Conservation (phyloP, 2,113 vertebrate species). For the Entomyzon cyanotis region DNA sequence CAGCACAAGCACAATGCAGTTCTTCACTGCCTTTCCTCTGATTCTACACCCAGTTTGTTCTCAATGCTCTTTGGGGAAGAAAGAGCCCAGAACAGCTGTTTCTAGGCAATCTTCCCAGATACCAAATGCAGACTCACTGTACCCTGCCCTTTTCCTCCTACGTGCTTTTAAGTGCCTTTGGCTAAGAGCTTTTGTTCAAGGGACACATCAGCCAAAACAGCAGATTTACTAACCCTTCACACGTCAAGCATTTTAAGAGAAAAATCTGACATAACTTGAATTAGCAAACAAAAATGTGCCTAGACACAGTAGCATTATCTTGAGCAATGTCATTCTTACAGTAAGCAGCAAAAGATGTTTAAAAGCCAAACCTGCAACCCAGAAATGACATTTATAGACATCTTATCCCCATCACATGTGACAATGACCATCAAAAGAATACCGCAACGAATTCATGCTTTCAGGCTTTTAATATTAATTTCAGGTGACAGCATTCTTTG, state of each 20-base stretch:
- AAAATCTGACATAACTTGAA: neutral
- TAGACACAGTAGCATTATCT: neutral
- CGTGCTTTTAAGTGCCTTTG: neutral
- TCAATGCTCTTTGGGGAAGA: neutral
- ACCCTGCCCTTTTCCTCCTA: neutral
- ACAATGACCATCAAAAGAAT: neutral
- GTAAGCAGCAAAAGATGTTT: neutral
- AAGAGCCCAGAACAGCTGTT: neutral
- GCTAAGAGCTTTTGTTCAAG: neutral
- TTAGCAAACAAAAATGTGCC: neutral
- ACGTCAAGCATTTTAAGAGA: neutral
- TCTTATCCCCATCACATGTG: neutral
- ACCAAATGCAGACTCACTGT: neutral
- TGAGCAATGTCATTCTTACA: neutral
- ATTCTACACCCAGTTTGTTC: neutral
- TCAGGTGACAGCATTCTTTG: neutral
- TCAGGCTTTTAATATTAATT: neutral
- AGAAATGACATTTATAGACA: neutral
- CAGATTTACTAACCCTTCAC: neutral
- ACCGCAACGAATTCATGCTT: neutral
- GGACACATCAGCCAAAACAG: neutral
- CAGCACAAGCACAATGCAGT: neutral
- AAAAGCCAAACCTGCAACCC: neutral
- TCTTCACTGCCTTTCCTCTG: neutral
- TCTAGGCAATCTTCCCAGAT: neutral